Conservation (phyloP, 2,113 vertebrate genomes). For the Hucho hucho region DNA sequence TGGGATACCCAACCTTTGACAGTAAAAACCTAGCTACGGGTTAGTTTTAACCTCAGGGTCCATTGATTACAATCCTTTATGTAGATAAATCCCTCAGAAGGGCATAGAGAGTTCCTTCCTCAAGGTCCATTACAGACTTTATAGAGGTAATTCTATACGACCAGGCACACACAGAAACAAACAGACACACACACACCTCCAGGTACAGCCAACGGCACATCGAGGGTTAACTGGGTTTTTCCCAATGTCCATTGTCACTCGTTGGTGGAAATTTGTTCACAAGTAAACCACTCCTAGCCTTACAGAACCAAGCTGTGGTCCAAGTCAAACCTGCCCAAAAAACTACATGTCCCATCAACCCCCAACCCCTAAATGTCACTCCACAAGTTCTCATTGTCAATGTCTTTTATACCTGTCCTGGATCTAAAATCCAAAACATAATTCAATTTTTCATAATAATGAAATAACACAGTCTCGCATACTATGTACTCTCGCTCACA, state of each 20-base stretch:
- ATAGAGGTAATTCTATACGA: no score
- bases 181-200: conserved; percentile 5
- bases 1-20: conserved; percentile 20
- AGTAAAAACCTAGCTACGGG: conserved; percentile 31
- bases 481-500: background rate
- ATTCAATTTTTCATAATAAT: conserved; percentile 38
- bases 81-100: no score
- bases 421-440: conserved; percentile 19
- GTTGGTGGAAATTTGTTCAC: background rate
- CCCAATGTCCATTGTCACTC: background rate
- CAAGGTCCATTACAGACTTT: no score
- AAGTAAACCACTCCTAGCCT: background rate
- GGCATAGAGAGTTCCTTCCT: no score
- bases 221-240: no score
- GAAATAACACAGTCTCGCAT: background rate
- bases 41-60: conserved; percentile 25
- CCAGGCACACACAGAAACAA: background rate
- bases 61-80: conserved; percentile 21
- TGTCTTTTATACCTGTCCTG: conserved; percentile 40
- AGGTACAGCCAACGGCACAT: no score
- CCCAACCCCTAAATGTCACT: conserved; percentile 7
- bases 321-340: conserved; percentile 11
- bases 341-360: no score
- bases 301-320: background rate
- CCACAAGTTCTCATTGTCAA: conserved; percentile 57